Conservation (phyloP, 2,113 vertebrate species). For the Girardinichthys multiradiatus region DNA sequence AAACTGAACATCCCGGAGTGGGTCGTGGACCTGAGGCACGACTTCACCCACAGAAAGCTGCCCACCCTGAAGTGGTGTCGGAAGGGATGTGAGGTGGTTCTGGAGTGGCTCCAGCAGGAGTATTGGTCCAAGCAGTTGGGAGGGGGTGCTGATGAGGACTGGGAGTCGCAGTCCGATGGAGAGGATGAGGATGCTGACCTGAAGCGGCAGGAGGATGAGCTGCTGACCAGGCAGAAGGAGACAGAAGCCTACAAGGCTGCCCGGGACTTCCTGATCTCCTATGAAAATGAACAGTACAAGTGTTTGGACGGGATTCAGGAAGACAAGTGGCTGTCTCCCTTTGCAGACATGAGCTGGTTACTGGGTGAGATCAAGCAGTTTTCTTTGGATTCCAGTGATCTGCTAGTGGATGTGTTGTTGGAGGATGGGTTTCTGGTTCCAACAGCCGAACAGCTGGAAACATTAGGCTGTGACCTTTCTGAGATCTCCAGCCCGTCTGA, state of each 20-base stretch:
- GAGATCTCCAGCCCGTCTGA: conserved; percentile 1
- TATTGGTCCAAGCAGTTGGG: conserved; percentile 94
- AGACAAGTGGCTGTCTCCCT: conserved; percentile 75
- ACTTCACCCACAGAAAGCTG: conserved; percentile 90
- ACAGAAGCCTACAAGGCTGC: conserved; percentile 86
- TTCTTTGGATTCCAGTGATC: conserved; percentile 80
- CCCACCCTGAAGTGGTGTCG: conserved; percentile 88
- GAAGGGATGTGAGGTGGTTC: conserved; percentile 90
- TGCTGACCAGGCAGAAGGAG: conserved; percentile 73
- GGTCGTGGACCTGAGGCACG: conserved; percentile 92
- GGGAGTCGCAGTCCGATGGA: conserved; percentile 78
- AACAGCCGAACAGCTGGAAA: conserved; percentile 86
- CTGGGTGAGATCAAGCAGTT: conserved; percentile 89
- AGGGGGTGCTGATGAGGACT: conserved; percentile 79
- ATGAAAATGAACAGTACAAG: conserved; percentile 88
- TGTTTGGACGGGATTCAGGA: conserved; percentile 38
- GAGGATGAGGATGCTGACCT: conserved; percentile 74
- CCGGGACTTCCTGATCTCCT: conserved; percentile 85
- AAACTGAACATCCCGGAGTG: conserved; percentile 93
- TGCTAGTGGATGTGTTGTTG: conserved; percentile 84
- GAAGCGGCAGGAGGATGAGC: conserved; percentile 58
- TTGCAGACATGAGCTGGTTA: conserved; percentile 87
- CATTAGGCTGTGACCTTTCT: conserved; percentile 82
- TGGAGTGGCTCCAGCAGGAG: conserved; percentile 92
- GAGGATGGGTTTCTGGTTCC: conserved; percentile 93